Evolutionary conservation across 2,113 vertebrate species (phyloP).

Genomic region (Engraulis encrasicolus): DNA sequence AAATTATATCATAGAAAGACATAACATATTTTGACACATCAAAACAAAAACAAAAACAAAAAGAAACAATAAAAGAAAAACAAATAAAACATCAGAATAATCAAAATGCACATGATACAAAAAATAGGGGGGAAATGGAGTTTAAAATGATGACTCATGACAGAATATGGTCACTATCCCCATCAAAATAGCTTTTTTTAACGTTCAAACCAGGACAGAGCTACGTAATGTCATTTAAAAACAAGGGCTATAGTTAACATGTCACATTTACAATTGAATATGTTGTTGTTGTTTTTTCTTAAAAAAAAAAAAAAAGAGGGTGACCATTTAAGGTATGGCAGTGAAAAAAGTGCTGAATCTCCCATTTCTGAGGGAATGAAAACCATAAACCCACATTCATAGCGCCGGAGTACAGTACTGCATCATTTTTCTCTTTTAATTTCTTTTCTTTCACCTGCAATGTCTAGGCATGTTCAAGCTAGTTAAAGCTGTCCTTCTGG

Average conservation of each 20-base stretch:
- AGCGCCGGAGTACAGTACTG: constrained; percentile 48
- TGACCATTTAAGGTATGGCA: constrained; percentile 56
- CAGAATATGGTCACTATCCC: not conserved
- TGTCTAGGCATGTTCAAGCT: constrained; percentile 31
- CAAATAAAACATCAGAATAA: constrained; percentile 57
- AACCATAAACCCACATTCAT: constrained; percentile 52
- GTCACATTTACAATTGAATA: not conserved
- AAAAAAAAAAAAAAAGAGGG: constrained; percentile 34
- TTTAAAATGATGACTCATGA: constrained; percentile 44
- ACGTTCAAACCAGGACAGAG: not conserved
- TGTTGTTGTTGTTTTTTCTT: constrained; percentile 34
- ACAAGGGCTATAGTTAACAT: constrained; percentile 11
- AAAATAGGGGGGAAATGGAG: constrained; percentile 29
- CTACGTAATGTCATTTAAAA: not conserved
- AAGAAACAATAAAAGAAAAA: too few species aligned
- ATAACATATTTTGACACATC: constrained; percentile 37
- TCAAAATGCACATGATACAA: constrained; percentile 55
- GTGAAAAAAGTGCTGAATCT: constrained; percentile 63
- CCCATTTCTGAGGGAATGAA: constrained; percentile 44
- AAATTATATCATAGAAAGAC: constrained; percentile 49
- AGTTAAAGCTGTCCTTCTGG: constrained; percentile 27
- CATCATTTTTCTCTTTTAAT: constrained; percentile 24
- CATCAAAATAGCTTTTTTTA: constrained; percentile 4
- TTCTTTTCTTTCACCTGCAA: constrained; percentile 31
- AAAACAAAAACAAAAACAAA: too few species aligned